Evolutionary conservation across 2,113 vertebrate genomes (phyloP).

Genomic region (Triplophysa rosa): DNA sequence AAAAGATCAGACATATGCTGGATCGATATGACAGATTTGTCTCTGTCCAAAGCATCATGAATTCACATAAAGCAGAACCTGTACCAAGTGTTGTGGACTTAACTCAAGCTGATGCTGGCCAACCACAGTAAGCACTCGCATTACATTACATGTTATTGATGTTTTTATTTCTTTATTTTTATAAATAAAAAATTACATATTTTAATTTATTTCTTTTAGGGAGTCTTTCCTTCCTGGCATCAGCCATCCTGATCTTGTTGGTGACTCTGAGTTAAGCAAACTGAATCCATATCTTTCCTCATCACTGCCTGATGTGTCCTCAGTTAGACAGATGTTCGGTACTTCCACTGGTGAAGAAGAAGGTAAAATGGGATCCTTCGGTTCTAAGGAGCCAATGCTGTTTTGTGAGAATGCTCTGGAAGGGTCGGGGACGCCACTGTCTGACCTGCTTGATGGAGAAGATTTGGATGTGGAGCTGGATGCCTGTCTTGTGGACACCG

Average conservation of each 20-base stretch:
- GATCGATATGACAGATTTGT: slow-evolving; percentile 83
- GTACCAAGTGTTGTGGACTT: slow-evolving; percentile 51
- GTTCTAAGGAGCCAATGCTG: slow-evolving; percentile 57
- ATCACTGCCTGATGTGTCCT: slow-evolving; percentile 75
- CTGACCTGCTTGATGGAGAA: slow-evolving; percentile 53
- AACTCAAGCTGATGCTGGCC: slow-evolving; percentile 57
- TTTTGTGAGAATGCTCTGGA: slow-evolving; percentile 22
- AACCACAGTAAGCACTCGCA: slow-evolving; percentile 48
- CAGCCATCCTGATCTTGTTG: slow-evolving; percentile 68
- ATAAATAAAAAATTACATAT: slow-evolving; percentile 23
- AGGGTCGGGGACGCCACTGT: slow-evolving; percentile 2
- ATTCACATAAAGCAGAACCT: slow-evolving; percentile 71
- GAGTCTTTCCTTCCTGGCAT: slow-evolving; percentile 48
- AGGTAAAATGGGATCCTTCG: slow-evolving; percentile 34
- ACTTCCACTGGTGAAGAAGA: slow-evolving; percentile 19
- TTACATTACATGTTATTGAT: neutral
- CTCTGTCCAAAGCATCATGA: slow-evolving; percentile 82
- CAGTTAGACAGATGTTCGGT: slow-evolving; percentile 47
- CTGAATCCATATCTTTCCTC: slow-evolving; percentile 59
- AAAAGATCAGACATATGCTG: slow-evolving; percentile 89
- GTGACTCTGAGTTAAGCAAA: slow-evolving; percentile 58
- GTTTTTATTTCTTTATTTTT: neutral
- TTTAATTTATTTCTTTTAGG: slow-evolving; percentile 17
- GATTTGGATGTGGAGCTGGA: slow-evolving; percentile 62
- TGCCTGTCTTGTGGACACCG: slow-evolving; percentile 21